phyloP scores from a whole-genome alignment of 2,797 vertebrate genomes.

The Petrocephalus schoutedeni region DNA sequence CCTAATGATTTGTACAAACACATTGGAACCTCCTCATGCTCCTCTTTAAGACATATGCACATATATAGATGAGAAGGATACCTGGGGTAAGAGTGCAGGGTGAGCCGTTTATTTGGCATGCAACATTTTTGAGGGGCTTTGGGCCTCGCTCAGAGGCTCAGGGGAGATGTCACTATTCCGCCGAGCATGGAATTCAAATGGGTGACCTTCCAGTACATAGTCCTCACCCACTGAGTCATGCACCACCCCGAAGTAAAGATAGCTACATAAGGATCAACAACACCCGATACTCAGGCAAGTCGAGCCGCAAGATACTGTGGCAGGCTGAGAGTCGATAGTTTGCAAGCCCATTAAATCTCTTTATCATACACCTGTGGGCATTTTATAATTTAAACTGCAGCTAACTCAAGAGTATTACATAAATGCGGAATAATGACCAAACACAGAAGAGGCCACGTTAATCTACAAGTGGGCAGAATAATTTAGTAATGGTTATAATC shows the following conservation, averaged over 20 bases:
- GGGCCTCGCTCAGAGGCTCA: neutral
- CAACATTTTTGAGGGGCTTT: neutral
- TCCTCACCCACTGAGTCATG: neutral
- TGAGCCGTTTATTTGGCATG: neutral
- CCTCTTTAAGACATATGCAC: neutral
- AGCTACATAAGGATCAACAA: neutral
- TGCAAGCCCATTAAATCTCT: neutral
- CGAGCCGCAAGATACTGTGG: neutral
- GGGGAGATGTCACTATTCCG: neutral
- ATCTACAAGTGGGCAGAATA: neutral
- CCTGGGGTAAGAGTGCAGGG: neutral
- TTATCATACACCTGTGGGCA: neutral
- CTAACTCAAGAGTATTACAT: neutral
- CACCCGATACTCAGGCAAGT: neutral
- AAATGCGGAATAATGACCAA: neutral
- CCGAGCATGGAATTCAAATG: neutral
- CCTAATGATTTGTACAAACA: neutral
- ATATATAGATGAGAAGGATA: neutral
- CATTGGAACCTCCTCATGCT: neutral
- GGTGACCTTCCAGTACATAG: neutral
- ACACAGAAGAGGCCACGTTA: neutral
- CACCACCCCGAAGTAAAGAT: neutral
- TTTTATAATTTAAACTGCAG: neutral
- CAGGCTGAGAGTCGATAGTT: neutral
- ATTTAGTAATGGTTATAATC: constrained; percentile 30